A percentile compares a stretch with the other conserved stretches of the same genome.
Conservation (phyloP, 1,140 invertebrate species). For the Pentalonia nigronervosa region DNA sequence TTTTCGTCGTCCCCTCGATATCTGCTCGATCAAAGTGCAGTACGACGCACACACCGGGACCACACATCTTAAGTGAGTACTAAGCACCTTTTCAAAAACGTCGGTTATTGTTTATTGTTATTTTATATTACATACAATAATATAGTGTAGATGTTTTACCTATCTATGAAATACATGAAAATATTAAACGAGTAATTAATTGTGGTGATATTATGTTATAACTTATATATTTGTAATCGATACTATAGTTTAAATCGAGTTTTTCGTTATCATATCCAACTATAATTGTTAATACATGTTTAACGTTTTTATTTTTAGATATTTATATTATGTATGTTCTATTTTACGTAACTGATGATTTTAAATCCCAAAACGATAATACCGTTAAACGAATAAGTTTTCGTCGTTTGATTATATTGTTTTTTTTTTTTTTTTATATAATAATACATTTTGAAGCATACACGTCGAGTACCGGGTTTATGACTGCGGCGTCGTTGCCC, state of each 20-base stretch:
- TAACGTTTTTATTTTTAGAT: not conserved
- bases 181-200: not conserved
- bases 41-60: not conserved
- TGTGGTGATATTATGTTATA: not conserved
- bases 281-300: not conserved
- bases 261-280: not conserved
- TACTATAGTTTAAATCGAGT: not conserved
- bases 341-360: not conserved
- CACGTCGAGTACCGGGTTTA: not conserved
- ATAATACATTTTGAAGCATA: not conserved
- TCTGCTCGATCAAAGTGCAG: not conserved
- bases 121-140: not conserved
- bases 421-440: not conserved
- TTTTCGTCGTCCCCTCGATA: not conserved
- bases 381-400: not conserved
- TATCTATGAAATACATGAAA: not conserved
- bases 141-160: not conserved
- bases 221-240: not conserved
- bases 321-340: not conserved
- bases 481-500: not conserved
- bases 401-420: not conserved
- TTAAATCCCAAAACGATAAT: not conserved
- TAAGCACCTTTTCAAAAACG: not conserved
- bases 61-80: constrained; percentile 5
- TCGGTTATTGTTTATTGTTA: not conserved